phyloP scores from a whole-genome alignment of 2,113 vertebrate species.

The Trachemys scripta region DNA sequence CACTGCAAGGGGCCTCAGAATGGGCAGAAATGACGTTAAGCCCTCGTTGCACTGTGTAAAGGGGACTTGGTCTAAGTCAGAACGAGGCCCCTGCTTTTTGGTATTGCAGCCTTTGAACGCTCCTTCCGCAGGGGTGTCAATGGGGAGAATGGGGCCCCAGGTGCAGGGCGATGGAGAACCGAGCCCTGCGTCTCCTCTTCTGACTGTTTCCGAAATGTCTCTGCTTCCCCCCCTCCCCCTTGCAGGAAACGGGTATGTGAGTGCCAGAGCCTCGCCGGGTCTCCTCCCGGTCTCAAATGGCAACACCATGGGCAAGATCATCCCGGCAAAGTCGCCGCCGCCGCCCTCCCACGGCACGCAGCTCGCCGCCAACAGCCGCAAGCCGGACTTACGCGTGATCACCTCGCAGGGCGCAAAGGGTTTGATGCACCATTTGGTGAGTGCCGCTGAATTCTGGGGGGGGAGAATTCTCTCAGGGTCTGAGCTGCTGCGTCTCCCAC shows the following conservation, averaged over 20 bases:
- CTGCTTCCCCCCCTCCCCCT: not conserved
- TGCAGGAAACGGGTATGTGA: slow-evolving; percentile 95
- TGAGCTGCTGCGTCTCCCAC: no score
- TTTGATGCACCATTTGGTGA: slow-evolving; percentile 96
- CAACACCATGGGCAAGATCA: slow-evolving; percentile 94
- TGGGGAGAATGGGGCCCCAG: not conserved
- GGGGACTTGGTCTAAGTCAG: not conserved
- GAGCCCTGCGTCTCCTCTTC: not conserved
- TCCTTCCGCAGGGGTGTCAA: not conserved
- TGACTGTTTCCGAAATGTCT: accelerated
- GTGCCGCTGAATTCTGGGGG: not conserved
- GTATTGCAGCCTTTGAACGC: not conserved
- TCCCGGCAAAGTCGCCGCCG: slow-evolving; percentile 91
- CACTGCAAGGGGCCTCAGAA: slow-evolving; percentile 3
- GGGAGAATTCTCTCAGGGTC: not conserved
- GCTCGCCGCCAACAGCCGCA: slow-evolving; percentile 89
- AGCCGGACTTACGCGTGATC: slow-evolving; percentile 96
- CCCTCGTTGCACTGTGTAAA: accelerated
- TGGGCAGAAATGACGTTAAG: not conserved
- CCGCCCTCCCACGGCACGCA: slow-evolving; percentile 85
- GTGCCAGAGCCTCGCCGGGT: slow-evolving; percentile 94
- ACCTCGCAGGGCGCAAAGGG: slow-evolving; percentile 96
- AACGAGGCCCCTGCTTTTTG: not conserved
- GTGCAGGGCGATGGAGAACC: not conserved
- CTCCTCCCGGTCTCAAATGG: slow-evolving; percentile 96